Evolutionary conservation across 1,140 invertebrate species (phyloP), one percentile per base, ranked within the genome.

Genomic region (Apis cerana): DNA sequence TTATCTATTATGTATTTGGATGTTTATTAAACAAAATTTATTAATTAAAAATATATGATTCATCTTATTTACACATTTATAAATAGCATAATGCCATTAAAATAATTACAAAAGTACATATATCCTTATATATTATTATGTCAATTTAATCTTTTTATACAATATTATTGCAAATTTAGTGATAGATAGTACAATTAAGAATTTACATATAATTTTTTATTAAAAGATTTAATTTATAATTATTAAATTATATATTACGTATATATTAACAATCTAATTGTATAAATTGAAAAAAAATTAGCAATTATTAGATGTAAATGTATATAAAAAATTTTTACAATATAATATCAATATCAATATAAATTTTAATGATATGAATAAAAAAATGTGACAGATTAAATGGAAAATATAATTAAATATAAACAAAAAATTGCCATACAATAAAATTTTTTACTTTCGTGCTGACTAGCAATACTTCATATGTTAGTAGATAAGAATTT

Each of bases 401-500:
- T 56, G 23, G 1, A 59, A 62, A 74, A n/a, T 64, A 19, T 48
- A 65, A 43, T 65, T 56, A 10, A 69, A 74, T 50, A 54, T 64
- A 62, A n/a, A 64, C 48, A 3, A 43, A 7, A 74, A n/a, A 23
- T 67, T 59, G 58, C 9, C 43, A 50, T 75, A 81, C 13, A 59
- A 52, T 12, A 61, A 33, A 68, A 33, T 33, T 21, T 27, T 58
- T 68, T 13, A 12, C n/a, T 23, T 62, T 19, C 54, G 43, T 15
- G 10, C 52, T 27, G 17, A 15, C 23, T 67, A 67, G 9, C 54
- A 65, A 52, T 50, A 58, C 1, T 64, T 78, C 13, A 65, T 59
- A 59, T 64, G 27, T 62, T 23, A 58, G n/a, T 23, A 79, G 77
- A 68, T 21, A 70, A 59, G 23, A 67, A 75, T 67, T 82, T 67